Conservation (phyloP, 2,888 invertebrate species). For the Ormyrus nitidulus region DNA sequence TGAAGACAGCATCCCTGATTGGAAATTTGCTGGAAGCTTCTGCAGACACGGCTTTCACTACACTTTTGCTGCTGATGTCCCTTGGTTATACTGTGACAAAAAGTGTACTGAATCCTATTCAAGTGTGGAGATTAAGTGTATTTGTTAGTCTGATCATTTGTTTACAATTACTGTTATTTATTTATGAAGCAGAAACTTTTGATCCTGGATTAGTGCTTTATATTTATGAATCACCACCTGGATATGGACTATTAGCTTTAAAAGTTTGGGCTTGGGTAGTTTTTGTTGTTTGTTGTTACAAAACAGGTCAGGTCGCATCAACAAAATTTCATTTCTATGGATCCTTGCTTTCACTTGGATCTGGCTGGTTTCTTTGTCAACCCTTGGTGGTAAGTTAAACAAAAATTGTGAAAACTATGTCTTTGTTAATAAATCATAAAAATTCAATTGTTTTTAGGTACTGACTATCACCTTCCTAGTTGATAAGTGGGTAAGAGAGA, state of each 20-base stretch:
- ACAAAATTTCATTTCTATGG: conserved; percentile 68
- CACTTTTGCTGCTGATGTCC: conserved; percentile 87
- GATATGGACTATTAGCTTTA: conserved; percentile 87
- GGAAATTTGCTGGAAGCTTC: conserved; percentile 85
- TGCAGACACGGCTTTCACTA: conserved; percentile 85
- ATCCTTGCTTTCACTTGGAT: conserved; percentile 68
- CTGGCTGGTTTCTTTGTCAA: conserved; percentile 70
- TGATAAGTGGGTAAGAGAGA: conserved; percentile 88
- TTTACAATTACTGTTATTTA: conserved; percentile 85
- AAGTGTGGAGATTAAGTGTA: conserved; percentile 85
- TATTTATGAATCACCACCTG: conserved; percentile 93
- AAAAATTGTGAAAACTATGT: background rate
- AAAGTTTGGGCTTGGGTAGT: conserved; percentile 89
- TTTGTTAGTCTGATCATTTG: conserved; percentile 88
- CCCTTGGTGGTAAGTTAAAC: conserved; percentile 65
- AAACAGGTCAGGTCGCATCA: conserved; percentile 64
- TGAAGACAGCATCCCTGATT: conserved; percentile 74
- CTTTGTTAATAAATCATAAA: conserved; percentile 1
- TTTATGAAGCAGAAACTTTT: conserved; percentile 90
- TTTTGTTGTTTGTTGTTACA: conserved; percentile 79
- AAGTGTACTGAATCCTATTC: conserved; percentile 84
- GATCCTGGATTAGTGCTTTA: conserved; percentile 95
- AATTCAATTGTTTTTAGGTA: conserved; percentile 77
- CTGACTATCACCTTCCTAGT: conserved; percentile 81
- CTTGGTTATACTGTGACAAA: conserved; percentile 95